phyloP scores from a whole-genome alignment of 2,113 vertebrate genomes.

The Cricetomys ansorgei region DNA sequence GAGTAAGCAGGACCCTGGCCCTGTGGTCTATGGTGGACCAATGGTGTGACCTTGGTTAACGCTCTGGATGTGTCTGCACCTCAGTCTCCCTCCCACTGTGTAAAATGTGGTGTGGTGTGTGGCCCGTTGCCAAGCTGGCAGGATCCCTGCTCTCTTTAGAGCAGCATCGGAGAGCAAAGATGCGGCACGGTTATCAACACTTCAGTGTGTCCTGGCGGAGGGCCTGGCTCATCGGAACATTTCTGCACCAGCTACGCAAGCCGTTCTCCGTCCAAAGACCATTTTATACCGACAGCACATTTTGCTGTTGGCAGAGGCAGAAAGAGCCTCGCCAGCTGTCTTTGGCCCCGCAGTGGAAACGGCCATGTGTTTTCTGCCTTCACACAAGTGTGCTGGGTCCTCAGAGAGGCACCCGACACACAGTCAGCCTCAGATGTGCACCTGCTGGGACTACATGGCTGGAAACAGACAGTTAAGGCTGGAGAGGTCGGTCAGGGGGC shows the following conservation, averaged over 20 bases:
- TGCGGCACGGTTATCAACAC: fast-evolving
- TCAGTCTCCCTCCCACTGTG: neutral
- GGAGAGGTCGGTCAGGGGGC: neutral
- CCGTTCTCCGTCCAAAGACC: neutral
- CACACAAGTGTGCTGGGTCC: constrained; percentile 84
- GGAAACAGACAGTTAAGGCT: constrained; percentile 86
- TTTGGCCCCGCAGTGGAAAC: neutral
- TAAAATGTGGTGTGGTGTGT: neutral
- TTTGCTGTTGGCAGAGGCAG: constrained; percentile 38
- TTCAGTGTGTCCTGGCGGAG: neutral
- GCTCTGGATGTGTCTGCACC: neutral
- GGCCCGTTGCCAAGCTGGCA: neutral
- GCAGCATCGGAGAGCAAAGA: neutral
- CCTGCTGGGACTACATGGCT: constrained; percentile 92
- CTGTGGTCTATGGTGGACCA: neutral
- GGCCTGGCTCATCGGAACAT: neutral
- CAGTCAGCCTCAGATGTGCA: constrained; percentile 93
- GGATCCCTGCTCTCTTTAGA: neutral
- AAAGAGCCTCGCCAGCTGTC: neutral
- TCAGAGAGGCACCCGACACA: constrained; percentile 90
- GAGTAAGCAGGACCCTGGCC: neutral
- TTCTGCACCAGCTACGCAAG: neutral
- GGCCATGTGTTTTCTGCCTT: constrained; percentile 81
- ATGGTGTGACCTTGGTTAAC: neutral
- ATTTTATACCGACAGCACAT: neutral